These are phyloP conservation scores for Gortyna flavago DNA, from an alignment of 2,888 invertebrate species.

Conservation along the genomic window DNA sequence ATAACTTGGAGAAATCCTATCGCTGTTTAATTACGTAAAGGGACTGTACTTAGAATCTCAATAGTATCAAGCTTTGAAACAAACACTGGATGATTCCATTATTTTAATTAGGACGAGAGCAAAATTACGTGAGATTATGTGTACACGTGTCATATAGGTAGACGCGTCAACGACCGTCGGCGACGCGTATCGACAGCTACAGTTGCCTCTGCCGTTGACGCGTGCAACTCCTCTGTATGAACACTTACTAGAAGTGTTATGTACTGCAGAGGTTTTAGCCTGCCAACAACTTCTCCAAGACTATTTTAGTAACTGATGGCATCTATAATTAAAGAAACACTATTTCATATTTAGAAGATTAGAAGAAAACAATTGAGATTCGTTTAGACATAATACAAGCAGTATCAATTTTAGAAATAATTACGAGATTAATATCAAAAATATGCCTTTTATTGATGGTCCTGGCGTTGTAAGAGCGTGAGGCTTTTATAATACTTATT, in stretches of 20 bases:
- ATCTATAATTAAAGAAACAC: neutral
- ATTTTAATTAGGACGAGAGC: neutral
- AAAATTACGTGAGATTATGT: neutral
- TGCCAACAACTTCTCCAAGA: neutral
- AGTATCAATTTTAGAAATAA: neutral
- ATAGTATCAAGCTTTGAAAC: slow-evolving; percentile 1
- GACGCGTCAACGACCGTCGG: neutral
- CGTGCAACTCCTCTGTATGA: neutral
- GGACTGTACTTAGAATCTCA: too few relatives aligned
- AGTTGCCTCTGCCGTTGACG: neutral
- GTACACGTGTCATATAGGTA: neutral
- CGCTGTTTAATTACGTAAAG: too few relatives aligned
- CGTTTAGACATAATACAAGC: neutral
- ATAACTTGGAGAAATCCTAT: too few relatives aligned
- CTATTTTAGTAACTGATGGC: too few relatives aligned
- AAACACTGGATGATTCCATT: neutral
- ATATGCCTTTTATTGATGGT: neutral
- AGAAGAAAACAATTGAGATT: neutral
- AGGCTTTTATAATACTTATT: neutral
- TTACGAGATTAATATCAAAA: neutral
- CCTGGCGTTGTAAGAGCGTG: neutral
- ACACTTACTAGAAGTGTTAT: neutral
- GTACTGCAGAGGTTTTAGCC: neutral
- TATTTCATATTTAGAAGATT: neutral
- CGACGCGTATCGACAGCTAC: neutral